A percentile compares a stretch with the other conserved stretches of the same genome.
Conservation (phyloP, 2,888 invertebrate species). For the Agrochola macilenta region DNA sequence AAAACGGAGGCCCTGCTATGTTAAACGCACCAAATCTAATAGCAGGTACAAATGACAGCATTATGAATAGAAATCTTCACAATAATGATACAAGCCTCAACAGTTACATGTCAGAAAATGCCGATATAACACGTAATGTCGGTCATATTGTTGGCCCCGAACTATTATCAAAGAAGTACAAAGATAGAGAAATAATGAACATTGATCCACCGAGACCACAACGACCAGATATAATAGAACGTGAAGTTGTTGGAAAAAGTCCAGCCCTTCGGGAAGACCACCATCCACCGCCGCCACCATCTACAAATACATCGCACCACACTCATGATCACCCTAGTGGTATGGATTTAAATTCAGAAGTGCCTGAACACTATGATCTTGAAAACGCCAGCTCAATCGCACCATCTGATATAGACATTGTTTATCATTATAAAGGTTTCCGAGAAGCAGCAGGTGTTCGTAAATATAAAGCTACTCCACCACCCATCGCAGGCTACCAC, state of each 20-base stretch:
- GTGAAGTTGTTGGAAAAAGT: slow-evolving; percentile 96
- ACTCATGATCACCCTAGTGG: slow-evolving; percentile 93
- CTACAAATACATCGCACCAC: slow-evolving; percentile 93
- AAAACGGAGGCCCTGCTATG: slow-evolving; percentile 93
- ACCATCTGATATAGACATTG: slow-evolving; percentile 99
- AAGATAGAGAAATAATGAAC: slow-evolving; percentile 95
- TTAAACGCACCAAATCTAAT: slow-evolving; percentile 93
- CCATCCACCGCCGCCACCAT: slow-evolving; percentile 95
- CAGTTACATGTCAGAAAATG: slow-evolving; percentile 93
- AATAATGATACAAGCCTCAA: slow-evolving; percentile 93
- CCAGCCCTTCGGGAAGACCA: slow-evolving; percentile 95
- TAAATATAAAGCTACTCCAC: slow-evolving; percentile 97
- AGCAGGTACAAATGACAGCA: slow-evolving; percentile 92
- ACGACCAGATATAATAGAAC: slow-evolving; percentile 97
- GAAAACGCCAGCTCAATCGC: slow-evolving; percentile 99
- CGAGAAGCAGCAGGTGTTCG: slow-evolving; percentile 95
- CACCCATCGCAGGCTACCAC: slow-evolving; percentile 94
- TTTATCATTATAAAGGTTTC: slow-evolving; percentile 98
- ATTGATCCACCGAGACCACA: slow-evolving; percentile 94
- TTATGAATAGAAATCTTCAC: slow-evolving; percentile 93
- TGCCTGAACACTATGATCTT: slow-evolving; percentile 98
- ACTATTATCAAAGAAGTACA: slow-evolving; percentile 96
- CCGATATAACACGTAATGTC: slow-evolving; percentile 94
- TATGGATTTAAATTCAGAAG: slow-evolving; percentile 94
- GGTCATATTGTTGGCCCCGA: slow-evolving; percentile 96